phyloP scores from a whole-genome alignment of 2,113 vertebrate species.

The Sinocyclocheilus anshuiensis region DNA sequence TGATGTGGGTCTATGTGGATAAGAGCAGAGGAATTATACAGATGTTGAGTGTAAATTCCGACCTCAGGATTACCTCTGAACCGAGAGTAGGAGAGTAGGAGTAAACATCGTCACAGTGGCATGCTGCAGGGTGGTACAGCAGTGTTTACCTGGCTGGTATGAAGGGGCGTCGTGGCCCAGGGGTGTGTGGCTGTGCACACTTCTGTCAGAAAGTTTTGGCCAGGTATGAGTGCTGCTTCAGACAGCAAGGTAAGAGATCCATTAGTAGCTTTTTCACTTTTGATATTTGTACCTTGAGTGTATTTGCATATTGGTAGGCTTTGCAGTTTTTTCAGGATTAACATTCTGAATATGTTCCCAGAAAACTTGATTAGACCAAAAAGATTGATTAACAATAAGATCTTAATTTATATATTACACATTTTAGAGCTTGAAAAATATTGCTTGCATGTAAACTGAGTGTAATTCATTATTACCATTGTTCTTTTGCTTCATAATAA shows the following conservation, averaged over 20 bases:
- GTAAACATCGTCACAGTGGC: slow-evolving; percentile 56
- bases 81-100: slow-evolving; percentile 29
- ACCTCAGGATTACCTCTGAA: slow-evolving; percentile 41
- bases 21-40: slow-evolving; percentile 31
- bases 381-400: not conserved
- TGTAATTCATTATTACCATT: not conserved
- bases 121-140: slow-evolving; percentile 65
- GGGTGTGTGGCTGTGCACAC: slow-evolving; percentile 83
- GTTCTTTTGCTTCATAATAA: not conserved
- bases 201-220: slow-evolving; percentile 86
- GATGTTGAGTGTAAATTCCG: slow-evolving; percentile 36
- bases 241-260: slow-evolving; percentile 75
- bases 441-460: not conserved
- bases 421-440: not conserved
- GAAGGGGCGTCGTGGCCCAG: slow-evolving; percentile 79
- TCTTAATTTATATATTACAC: not conserved
- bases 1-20: not conserved
- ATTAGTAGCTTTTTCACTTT: not conserved
- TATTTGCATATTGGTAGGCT: not conserved
- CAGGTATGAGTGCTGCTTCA: slow-evolving; percentile 85
- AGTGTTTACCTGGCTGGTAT: slow-evolving; percentile 70
- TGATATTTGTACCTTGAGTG: not conserved
- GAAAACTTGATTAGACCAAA: not conserved
- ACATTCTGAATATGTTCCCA: not conserved
- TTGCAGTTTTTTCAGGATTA: not conserved